These are phyloP conservation scores for Macrotus californicus DNA, from an alignment of 2,113 vertebrate species.

Conservation along the genomic window DNA sequence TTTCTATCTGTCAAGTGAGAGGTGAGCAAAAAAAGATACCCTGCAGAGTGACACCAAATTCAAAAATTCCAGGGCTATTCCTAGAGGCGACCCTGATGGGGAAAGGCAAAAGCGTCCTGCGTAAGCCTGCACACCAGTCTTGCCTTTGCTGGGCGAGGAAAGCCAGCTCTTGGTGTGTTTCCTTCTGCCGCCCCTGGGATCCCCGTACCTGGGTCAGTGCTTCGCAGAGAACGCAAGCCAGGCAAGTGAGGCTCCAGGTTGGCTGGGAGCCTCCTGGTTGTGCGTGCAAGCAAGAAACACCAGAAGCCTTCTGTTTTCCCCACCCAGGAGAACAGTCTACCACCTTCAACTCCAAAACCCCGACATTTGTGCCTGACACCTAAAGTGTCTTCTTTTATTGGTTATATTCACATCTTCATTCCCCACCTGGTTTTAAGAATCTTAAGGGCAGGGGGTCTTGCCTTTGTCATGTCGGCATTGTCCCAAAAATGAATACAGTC, in stretches of 20 bases:
- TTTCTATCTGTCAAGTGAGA: not conserved
- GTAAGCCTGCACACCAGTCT: not conserved
- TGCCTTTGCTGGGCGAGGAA: not conserved
- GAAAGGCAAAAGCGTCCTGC: not conserved
- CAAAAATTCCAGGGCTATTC: not conserved
- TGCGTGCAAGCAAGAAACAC: not conserved
- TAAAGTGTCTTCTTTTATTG: not conserved
- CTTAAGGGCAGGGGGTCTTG: not conserved
- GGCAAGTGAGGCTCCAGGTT: too few relatives aligned
- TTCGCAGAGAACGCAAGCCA: not conserved
- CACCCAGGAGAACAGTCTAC: not conserved
- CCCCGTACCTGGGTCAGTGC: not conserved
- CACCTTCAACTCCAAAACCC: not conserved
- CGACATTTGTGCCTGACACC: not conserved
- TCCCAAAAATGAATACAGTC: not conserved
- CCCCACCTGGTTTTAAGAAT: not conserved
- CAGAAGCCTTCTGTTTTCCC: not conserved
- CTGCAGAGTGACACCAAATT: not conserved
- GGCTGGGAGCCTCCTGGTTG: not conserved
- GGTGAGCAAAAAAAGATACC: not conserved
- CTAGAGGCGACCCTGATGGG: not conserved
- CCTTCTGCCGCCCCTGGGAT: not conserved
- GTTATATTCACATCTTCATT: not conserved
- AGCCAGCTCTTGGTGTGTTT: not conserved
- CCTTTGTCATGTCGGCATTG: not conserved